Evolutionary conservation across 2,113 vertebrate genomes (phyloP).

Genomic region (Pica pica): DNA sequence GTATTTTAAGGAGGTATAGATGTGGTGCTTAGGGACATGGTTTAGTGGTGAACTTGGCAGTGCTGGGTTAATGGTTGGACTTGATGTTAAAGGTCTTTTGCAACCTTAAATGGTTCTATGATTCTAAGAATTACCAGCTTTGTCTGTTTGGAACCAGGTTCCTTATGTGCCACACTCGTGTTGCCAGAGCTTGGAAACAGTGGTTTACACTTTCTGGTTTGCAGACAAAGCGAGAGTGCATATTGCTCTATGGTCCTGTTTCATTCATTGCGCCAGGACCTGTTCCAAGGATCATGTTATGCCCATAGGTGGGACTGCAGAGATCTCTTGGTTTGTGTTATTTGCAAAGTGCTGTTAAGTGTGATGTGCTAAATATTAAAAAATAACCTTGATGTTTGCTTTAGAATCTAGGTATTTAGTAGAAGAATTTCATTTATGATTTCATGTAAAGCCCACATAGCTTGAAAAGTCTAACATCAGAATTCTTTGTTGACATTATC

Average conservation of each 20-base stretch:
- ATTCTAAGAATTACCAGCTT: not conserved
- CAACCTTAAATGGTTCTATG: not conserved
- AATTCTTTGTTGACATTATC: slow-evolving; percentile 59
- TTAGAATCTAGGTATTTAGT: not conserved
- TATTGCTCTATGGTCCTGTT: rapidly evolving
- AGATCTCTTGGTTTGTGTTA: not conserved
- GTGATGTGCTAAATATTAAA: not conserved
- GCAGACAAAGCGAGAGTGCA: not conserved
- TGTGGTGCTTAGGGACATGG: too few relatives aligned
- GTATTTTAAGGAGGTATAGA: not conserved
- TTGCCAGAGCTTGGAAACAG: not conserved
- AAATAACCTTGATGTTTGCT: not conserved
- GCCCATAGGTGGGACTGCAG: not conserved
- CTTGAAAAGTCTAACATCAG: slow-evolving; percentile 7
- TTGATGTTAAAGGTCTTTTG: not conserved
- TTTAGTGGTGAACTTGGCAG: not conserved
- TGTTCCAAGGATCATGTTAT: not conserved
- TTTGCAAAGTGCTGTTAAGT: not conserved
- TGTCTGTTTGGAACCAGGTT: not conserved
- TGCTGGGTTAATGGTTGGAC: not conserved
- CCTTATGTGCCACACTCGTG: not conserved
- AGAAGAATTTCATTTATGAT: not conserved
- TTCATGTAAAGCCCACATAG: not conserved
- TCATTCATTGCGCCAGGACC: not conserved
- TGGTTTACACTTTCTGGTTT: not conserved